phyloP scores from a whole-genome alignment of 2,113 vertebrate genomes.

The Poeciliopsis turrubarensis region DNA sequence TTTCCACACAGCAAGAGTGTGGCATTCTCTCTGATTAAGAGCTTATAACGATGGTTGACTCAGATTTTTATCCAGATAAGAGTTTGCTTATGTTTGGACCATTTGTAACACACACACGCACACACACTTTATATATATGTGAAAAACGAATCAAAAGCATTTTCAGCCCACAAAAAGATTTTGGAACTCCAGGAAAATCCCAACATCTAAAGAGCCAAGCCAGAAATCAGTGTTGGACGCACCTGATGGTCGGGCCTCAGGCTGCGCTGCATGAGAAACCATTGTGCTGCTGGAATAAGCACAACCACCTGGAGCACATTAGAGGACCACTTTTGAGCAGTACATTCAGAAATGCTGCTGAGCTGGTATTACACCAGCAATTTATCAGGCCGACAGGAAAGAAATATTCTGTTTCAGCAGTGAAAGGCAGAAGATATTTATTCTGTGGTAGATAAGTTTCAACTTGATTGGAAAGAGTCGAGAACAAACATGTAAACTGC shows the following conservation, averaged over 20 bases:
- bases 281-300: too few species aligned
- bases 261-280: too few species aligned
- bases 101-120: too few species aligned
- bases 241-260: background rate
- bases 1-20: slow-evolving; percentile 35
- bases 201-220: background rate
- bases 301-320: background rate
- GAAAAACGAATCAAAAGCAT: background rate
- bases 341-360: too few species aligned
- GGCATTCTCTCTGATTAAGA: slow-evolving; percentile 57
- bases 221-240: background rate
- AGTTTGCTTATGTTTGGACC: too few species aligned
- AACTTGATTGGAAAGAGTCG: too few species aligned
- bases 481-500: too few species aligned
- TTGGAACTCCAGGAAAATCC: background rate
- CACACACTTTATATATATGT: background rate
- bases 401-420: too few species aligned
- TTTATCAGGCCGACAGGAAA: too few species aligned
- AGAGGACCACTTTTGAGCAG: background rate
- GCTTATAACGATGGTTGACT: slow-evolving; percentile 36
- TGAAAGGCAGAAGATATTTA: too few species aligned
- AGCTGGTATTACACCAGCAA: too few species aligned
- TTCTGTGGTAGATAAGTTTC: too few species aligned
- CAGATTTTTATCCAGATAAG: slow-evolving; percentile 18
- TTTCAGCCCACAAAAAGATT: background rate